These are phyloP conservation scores for Puffinus mauretanicus DNA, from an alignment of 2,113 vertebrate genomes.

Conservation along the genomic window DNA sequence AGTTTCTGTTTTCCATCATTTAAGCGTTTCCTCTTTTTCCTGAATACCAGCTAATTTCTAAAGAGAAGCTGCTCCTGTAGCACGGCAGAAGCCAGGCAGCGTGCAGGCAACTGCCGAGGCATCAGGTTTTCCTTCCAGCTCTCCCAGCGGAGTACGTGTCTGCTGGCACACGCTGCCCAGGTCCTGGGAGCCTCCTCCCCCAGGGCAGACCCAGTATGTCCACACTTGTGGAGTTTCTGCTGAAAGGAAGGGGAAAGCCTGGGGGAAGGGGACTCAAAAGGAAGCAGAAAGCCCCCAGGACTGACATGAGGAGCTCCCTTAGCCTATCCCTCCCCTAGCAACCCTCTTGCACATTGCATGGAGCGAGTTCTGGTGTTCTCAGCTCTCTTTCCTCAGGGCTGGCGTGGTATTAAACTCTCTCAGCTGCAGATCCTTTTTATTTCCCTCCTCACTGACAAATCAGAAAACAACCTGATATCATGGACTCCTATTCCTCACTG, in stretches of 20 bases:
- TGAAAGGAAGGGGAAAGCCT: not conserved
- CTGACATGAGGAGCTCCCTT: not conserved
- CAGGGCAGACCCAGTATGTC: not conserved
- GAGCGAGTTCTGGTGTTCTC: not conserved
- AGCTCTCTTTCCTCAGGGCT: not conserved
- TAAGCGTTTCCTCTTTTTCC: not conserved
- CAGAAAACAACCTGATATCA: not conserved
- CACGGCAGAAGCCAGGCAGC: not conserved
- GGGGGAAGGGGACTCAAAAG: not conserved
- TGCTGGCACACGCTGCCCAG: not conserved
- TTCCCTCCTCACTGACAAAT: not conserved
- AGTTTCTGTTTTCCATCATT: not conserved
- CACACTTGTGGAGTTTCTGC: not conserved
- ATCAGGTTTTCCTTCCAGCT: not conserved
- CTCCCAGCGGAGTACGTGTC: not conserved
- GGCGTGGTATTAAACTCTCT: not conserved
- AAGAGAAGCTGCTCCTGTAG: not conserved
- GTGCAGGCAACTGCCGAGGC: fast-evolving
- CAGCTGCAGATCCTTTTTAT: not conserved
- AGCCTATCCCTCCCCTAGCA: not conserved
- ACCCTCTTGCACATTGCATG: not conserved
- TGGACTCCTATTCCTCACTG: not conserved
- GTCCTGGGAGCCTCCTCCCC: not conserved
- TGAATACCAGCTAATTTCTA: not conserved
- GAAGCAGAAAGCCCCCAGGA: not conserved